Evolutionary conservation across 1,140 invertebrate genomes (phyloP).

Genomic region (Onthophagus taurus): DNA sequence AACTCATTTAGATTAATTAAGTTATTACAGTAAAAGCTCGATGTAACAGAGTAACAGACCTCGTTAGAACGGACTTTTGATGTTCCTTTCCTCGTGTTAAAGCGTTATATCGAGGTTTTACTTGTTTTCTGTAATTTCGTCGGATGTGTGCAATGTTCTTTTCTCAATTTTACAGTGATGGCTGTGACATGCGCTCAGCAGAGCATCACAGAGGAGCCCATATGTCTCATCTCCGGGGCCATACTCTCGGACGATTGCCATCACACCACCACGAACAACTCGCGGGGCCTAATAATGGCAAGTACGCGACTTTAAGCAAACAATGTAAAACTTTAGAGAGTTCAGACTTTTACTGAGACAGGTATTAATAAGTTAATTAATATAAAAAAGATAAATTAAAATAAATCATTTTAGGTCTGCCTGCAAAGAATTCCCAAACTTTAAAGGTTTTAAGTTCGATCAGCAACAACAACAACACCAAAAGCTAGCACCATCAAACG

Average conservation of each 20-base stretch:
- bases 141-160: conserved; percentile 23
- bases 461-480: conserved; percentile 28
- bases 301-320: conserved; percentile 85
- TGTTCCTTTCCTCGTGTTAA: no score
- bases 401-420: conserved; percentile 30
- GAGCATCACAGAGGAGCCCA: conserved; percentile 31
- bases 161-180: conserved; percentile 32
- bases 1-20: no score
- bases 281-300: conserved; percentile 56
- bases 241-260: conserved; percentile 44
- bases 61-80: no score
- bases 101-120: no score
- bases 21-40: no score
- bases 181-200: conserved; percentile 40
- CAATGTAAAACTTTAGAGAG: conserved; percentile 92
- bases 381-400: no score
- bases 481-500: conserved; percentile 10
- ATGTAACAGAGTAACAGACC: no score
- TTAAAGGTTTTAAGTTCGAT: conserved; percentile 39
- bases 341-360: conserved; percentile 87
- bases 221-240: conserved; percentile 37
- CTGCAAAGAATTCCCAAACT: conserved; percentile 40
- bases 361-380: no score
- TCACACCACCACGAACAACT: conserved; percentile 40
- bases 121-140: no score